A percentile compares a stretch with the other conserved stretches of the same genome.
Evolutionary conservation across 2,797 vertebrate species (phyloP).

Genomic region (Taeniopygia guttata): DNA sequence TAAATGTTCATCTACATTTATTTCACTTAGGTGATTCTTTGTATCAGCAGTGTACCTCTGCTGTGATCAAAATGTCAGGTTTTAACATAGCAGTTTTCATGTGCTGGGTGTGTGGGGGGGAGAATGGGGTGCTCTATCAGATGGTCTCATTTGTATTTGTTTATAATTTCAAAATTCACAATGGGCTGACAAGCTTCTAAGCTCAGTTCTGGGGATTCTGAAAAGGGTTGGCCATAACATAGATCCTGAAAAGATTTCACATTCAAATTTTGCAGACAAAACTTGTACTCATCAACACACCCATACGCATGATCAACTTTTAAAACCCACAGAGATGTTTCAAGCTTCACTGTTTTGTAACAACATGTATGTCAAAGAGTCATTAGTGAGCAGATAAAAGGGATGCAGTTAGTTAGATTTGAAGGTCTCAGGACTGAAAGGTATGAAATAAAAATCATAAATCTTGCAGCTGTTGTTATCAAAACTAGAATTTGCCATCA

Average conservation of each 20-base stretch:
- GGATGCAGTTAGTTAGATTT: not conserved
- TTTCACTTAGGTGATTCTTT: not conserved
- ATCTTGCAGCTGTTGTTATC: not conserved
- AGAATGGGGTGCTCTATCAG: not conserved
- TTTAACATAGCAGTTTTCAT: not conserved
- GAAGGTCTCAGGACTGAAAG: not conserved
- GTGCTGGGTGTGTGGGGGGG: not conserved
- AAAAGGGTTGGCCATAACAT: not conserved
- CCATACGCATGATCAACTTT: not conserved
- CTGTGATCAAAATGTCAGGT: not conserved
- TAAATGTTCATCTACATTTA: slow-evolving; percentile 6
- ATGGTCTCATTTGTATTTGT: not conserved
- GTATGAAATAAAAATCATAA: not conserved
- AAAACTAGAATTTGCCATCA: not conserved
- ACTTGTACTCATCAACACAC: not conserved
- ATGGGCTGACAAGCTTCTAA: not conserved
- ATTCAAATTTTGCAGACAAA: slow-evolving; percentile 13
- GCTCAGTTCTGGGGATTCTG: not conserved
- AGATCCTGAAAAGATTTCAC: not conserved
- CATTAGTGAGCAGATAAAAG: slow-evolving; percentile 8
- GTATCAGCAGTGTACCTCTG: not conserved
- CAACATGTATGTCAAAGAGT: not conserved
- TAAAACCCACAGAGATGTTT: not conserved
- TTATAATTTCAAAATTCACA: slow-evolving; percentile 9
- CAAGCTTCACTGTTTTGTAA: not conserved